Evolutionary conservation across 2,113 vertebrate species (phyloP).

Genomic region (Psittacus erithacus): DNA sequence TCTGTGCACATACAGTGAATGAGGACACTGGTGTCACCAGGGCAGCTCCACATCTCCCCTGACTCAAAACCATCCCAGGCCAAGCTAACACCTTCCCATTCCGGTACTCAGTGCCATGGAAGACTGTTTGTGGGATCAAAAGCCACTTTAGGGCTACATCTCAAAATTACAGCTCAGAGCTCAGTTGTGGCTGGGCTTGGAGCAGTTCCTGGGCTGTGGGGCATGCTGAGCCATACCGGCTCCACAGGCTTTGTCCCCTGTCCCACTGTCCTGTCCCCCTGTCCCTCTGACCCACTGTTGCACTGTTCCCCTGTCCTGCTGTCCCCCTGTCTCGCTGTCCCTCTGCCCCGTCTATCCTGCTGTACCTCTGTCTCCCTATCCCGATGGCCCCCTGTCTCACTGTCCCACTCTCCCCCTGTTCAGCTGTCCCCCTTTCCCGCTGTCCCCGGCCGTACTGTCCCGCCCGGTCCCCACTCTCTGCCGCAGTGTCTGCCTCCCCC

Average conservation of each 20-base stretch:
- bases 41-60: background rate
- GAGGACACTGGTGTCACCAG: background rate
- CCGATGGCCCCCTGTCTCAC: too few species aligned
- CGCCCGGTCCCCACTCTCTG: background rate
- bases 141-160: background rate
- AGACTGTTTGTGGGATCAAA: background rate
- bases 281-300: background rate
- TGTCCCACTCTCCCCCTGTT: too few species aligned
- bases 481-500: constrained; percentile 62
- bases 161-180: background rate
- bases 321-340: background rate
- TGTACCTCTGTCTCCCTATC: too few species aligned
- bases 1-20: rapidly evolving
- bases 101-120: rapidly evolving
- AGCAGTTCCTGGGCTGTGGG: background rate
- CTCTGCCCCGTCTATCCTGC: background rate
- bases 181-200: background rate
- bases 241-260: background rate
- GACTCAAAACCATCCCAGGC: background rate
- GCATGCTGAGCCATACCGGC: background rate
- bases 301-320: background rate
- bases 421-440: too few species aligned
- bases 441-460: rapidly evolving
- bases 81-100: background rate
- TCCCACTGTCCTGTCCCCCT: background rate